phyloP scores from a whole-genome alignment of 2,888 invertebrate genomes.

The Lycocerus yunnanus region DNA sequence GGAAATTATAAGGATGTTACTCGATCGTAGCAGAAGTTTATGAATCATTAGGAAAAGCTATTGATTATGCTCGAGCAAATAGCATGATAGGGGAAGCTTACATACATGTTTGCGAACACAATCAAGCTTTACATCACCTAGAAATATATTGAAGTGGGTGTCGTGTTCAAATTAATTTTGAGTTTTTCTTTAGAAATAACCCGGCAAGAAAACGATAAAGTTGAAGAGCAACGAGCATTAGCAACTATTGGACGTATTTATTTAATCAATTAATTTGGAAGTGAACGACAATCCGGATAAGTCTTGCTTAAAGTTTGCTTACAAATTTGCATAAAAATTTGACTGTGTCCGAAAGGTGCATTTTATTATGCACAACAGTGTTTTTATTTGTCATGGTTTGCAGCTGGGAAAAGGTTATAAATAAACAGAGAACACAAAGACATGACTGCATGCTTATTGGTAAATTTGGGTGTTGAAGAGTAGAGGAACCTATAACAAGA shows the following conservation, averaged over 20 bases:
- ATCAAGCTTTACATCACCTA: constrained; percentile 77
- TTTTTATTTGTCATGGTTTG: constrained; percentile 12
- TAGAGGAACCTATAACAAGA: constrained; percentile 68
- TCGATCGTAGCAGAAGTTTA: constrained; percentile 70
- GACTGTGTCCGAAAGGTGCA: constrained; percentile 68
- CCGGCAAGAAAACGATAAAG: constrained; percentile 66
- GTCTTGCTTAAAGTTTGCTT: constrained; percentile 68
- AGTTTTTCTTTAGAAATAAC: constrained; percentile 62
- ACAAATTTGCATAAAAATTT: constrained; percentile 78
- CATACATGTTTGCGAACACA: constrained; percentile 73
- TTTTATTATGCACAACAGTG: neutral
- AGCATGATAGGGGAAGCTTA: constrained; percentile 89
- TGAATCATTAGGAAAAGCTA: constrained; percentile 66
- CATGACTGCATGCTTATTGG: constrained; percentile 82
- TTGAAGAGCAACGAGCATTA: constrained; percentile 88
- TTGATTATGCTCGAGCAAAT: constrained; percentile 52
- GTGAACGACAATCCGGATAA: constrained; percentile 59
- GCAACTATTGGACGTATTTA: constrained; percentile 87
- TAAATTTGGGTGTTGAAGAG: constrained; percentile 88
- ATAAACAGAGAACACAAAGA: constrained; percentile 75
- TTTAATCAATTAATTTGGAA: constrained; percentile 71
- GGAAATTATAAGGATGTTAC: constrained; percentile 76
- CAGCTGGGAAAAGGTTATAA: constrained; percentile 59
- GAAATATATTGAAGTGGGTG: constrained; percentile 73
- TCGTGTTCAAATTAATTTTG: neutral